Evolutionary conservation across 2,113 vertebrate species (phyloP).

Genomic region (Lepus americanus): DNA sequence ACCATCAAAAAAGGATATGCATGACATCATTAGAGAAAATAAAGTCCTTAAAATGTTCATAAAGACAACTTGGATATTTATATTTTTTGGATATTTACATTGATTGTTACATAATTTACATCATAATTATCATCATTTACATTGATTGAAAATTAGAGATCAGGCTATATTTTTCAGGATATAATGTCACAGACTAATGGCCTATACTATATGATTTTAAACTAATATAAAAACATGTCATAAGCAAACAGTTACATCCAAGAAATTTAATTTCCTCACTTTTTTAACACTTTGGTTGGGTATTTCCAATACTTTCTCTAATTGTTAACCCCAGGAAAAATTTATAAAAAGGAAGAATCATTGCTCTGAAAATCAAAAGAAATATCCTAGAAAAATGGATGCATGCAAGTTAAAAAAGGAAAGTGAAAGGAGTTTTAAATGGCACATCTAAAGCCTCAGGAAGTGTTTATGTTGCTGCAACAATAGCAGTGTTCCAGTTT

Average conservation of each 20-base stretch:
- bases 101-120: slow-evolving; percentile 1
- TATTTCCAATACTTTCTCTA: background rate
- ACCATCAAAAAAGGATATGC: background rate
- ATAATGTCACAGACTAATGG: background rate
- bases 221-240: slow-evolving; percentile 27
- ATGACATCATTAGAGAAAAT: background rate
- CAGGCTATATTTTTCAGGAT: background rate
- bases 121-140: slow-evolving; percentile 33
- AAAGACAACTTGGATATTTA: background rate
- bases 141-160: slow-evolving; percentile 24
- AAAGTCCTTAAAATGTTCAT: background rate
- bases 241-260: background rate
- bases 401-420: background rate
- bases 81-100: background rate
- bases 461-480: background rate
- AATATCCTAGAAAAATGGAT: slow-evolving; percentile 33
- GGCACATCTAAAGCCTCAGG: background rate
- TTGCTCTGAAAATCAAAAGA: slow-evolving; percentile 54
- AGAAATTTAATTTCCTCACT: background rate
- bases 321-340: slow-evolving; percentile 29
- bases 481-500: background rate
- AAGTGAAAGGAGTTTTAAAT: background rate
- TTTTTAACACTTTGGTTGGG: background rate
- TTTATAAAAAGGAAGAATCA: background rate
- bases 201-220: slow-evolving; percentile 23